A percentile compares a stretch with the other conserved stretches of the same genome.
Conservation (phyloP, 2,888 invertebrate species). For the Glyphotaelius pellucidus region DNA sequence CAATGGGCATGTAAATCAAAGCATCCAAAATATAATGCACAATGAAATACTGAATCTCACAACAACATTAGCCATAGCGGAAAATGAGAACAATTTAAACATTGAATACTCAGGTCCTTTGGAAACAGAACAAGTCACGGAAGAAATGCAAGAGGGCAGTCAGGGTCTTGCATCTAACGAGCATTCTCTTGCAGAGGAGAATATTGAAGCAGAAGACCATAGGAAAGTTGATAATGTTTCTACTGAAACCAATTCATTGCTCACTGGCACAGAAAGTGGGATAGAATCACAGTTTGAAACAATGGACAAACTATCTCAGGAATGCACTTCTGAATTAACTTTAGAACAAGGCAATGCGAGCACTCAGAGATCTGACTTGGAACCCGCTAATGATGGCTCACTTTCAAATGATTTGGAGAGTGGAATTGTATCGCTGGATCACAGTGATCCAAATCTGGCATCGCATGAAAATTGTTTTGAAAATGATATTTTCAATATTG, state of each 20-base stretch:
- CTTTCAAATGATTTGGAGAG: conserved; percentile 29
- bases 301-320: not conserved
- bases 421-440: conserved; percentile 29
- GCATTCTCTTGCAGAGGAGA: conserved; percentile 17
- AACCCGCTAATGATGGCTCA: conserved; percentile 22
- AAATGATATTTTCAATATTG: not conserved
- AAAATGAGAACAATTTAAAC: conserved; percentile 77
- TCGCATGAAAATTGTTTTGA: not conserved
- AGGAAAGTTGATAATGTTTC: conserved; percentile 15
- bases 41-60: conserved; percentile 75
- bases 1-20: conserved; percentile 3
- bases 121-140: conserved; percentile 69
- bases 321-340: not conserved
- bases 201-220: conserved; percentile 35
- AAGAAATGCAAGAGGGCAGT: conserved; percentile 42
- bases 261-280: conserved; percentile 36
- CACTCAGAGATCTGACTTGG: conserved; percentile 8
- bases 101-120: conserved; percentile 75
- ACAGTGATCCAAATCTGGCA: conserved; percentile 11
- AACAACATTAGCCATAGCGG: conserved; percentile 75
- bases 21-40: conserved; percentile 67
- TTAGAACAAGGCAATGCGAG: not conserved
- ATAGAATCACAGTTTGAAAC: conserved; percentile 34
- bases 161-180: conserved; percentile 29
- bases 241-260: conserved; percentile 28